Base-by-base conservation (phyloP, 2,888 invertebrate genomes). In the Adelognathus sp. region DNA sequence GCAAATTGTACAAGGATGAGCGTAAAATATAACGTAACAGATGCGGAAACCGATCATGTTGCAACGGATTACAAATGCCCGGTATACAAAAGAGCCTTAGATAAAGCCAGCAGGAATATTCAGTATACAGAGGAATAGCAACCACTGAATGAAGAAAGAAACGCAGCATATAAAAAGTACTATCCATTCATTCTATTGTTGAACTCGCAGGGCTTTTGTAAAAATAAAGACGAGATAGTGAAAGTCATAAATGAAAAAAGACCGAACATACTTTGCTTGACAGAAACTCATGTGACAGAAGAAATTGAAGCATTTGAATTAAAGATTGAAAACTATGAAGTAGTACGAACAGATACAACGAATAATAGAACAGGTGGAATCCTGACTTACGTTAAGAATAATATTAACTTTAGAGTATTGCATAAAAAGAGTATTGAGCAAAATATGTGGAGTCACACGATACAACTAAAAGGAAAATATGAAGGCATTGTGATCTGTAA, bases 91-190 rank as follows among this genome's bases (percentile, higher is more conserved):
- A 71, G 46, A 44, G 36, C 21, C 11, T 2, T 58, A 4, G 56
- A 63, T 4, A 66, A 52, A n/a, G 16, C 41, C 1, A 36, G 7
- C n/a, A 27, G 41, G 4, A 63, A 14, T 46, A 52, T 50, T 29
- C 11, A 16, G 56, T 73, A 56, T 46, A 63, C 36, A 18, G 14
- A 6, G 33, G 7, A 39, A 76, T 79, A 79, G 79, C 79, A 67
- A 52, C 4, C 1, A 58, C 14, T 0, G 1, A 29, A n/a, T 11
- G 29, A n/a, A n/a, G 14, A 27, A 56, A 56, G 7, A 11, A 14
- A 9, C 11, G 5, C 64, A 39, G 41, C 54, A 2, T 9, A 18
- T 2, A 29, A 4, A n/a, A 50, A 24, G 7, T 33, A 24, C 21
- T 11, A 27, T 50, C 64, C 1, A 36, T 36, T 6, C 2, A 36